A percentile compares a stretch with the other conserved stretches of the same genome.
Evolutionary conservation across 2,797 vertebrate genomes (phyloP).

Genomic region (Hydrolagus colliei): DNA sequence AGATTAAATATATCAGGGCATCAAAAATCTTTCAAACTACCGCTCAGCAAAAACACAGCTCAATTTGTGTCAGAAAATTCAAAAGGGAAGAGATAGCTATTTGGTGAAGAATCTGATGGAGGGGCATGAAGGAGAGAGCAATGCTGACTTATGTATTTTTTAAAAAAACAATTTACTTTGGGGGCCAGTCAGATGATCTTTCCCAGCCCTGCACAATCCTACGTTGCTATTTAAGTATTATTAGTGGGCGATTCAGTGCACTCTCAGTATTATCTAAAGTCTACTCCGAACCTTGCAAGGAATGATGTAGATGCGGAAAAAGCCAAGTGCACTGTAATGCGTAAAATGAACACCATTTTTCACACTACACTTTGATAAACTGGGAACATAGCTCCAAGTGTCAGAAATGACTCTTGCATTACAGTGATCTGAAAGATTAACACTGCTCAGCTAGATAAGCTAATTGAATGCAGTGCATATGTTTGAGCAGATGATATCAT

Average conservation of each 20-base stretch:
- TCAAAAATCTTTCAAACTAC: too few relatives aligned
- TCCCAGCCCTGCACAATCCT: too few relatives aligned
- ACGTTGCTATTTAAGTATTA: neutral
- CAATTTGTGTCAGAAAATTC: too few relatives aligned
- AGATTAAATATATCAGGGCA: too few relatives aligned
- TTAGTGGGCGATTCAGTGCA: neutral
- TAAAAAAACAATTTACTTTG: too few relatives aligned
- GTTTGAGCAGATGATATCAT: constrained; percentile 13
- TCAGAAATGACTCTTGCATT: constrained; percentile 25
- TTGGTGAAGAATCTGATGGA: too few relatives aligned
- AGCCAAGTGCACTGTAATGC: neutral
- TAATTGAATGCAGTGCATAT: constrained; percentile 26
- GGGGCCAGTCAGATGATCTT: too few relatives aligned
- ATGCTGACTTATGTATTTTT: too few relatives aligned
- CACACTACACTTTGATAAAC: constrained; percentile 15
- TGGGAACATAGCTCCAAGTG: constrained; percentile 18
- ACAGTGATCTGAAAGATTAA: constrained; percentile 19
- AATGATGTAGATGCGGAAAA: constrained; percentile 4
- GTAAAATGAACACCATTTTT: constrained; percentile 20
- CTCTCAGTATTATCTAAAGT: neutral
- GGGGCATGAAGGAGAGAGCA: too few relatives aligned
- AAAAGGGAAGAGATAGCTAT: too few relatives aligned
- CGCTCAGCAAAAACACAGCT: too few relatives aligned
- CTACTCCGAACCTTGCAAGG: neutral
- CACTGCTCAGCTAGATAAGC: neutral